phyloP scores from a whole-genome alignment of 2,113 vertebrate genomes.

The Peromyscus polionotus region DNA sequence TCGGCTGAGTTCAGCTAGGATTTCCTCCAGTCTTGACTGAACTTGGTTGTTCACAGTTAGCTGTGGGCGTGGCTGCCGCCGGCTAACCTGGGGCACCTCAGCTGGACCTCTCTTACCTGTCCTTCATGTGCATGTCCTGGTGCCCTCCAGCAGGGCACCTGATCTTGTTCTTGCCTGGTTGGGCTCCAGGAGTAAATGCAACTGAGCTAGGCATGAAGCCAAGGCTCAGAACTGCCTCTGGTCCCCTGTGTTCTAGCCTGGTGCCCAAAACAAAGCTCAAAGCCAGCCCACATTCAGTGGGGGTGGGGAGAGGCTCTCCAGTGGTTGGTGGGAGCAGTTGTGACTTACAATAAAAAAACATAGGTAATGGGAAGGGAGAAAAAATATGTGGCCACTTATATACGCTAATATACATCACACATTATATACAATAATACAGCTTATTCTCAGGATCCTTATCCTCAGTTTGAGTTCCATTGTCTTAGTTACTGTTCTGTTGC shows the following conservation, averaged over 20 bases:
- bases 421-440: too few relatives aligned
- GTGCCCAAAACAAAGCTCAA: not conserved
- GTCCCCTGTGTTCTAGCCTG: not conserved
- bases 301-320: not conserved
- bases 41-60: not conserved
- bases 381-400: rapidly evolving
- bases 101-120: too few relatives aligned
- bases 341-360: not conserved
- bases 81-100: not conserved
- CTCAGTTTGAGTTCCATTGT: not conserved
- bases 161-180: not conserved
- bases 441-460: not conserved
- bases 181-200: not conserved
- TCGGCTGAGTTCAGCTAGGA: not conserved
- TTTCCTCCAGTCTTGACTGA: not conserved
- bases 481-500: too few relatives aligned
- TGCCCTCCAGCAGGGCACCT: not conserved
- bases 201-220: not conserved
- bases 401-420: too few relatives aligned
- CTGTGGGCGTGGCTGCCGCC: not conserved
- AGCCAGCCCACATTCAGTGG: not conserved
- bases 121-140: rapidly evolving
- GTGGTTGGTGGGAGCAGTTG: not conserved
- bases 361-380: not conserved
- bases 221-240: not conserved